A percentile compares a stretch with the other conserved stretches of the same genome.
phyloP scores from a whole-genome alignment of 2,113 vertebrate genomes.

The Nothobranchius furzeri region DNA sequence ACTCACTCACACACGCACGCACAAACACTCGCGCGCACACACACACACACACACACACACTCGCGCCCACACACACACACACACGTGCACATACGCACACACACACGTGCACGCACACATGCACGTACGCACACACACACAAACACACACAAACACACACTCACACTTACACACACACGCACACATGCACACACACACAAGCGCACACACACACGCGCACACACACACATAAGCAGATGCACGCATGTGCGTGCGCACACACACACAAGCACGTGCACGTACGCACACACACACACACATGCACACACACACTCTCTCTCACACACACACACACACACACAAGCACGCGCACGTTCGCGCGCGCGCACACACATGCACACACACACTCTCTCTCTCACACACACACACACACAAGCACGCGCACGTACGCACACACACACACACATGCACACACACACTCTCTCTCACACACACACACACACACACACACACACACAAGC shows the following conservation, averaged over 20 bases:
- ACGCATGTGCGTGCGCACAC: too few species aligned
- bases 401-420: too few species aligned
- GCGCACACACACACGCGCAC: constrained; percentile 6
- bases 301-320: constrained; percentile 11
- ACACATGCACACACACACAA: constrained; percentile 20
- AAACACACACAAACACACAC: constrained; percentile 27
- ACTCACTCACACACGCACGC: constrained; percentile 29
- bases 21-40: constrained; percentile 17
- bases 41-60: constrained; percentile 24
- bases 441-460: constrained; percentile 23
- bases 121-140: constrained; percentile 27
- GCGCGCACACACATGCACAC: background rate
- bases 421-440: too few species aligned
- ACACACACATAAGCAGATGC: too few species aligned
- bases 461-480: too few species aligned
- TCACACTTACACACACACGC: constrained; percentile 28
- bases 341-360: too few species aligned
- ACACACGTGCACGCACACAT: background rate
- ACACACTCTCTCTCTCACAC: too few species aligned
- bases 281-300: constrained; percentile 26
- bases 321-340: too few species aligned
- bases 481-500: constrained; percentile 27
- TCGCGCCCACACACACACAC: constrained; percentile 19
- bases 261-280: constrained; percentile 3
- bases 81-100: constrained; percentile 23